Base-by-base conservation (phyloP, 2,888 invertebrate genomes). In the Zele albiditarsus region DNA sequence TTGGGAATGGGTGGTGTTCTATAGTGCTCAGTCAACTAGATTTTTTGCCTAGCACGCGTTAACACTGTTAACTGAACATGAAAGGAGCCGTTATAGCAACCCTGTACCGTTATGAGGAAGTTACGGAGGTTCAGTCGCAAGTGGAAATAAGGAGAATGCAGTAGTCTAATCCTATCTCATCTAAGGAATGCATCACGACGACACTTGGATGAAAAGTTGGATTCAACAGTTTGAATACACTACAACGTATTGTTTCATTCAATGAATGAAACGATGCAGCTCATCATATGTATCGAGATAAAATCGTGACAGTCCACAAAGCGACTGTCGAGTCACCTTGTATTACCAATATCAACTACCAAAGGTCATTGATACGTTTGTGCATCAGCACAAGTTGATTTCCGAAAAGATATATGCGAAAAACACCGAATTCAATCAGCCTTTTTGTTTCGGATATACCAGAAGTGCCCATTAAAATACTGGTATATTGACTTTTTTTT, bases 21-120 rank as follows among this genome's bases (percentile, higher is more conserved):
- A 46, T 46, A 6, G 60, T 28, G 60, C 12, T n/a, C 33, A 63
- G 3, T 63, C 33, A 8, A 3, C 23, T 38, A 38, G 20, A 6
- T 33, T 20, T 63, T 38, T 63, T 4, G 31, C 20, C n/a, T 33
- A 23, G 20, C 63, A 63, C 3, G 8, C 63, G 12, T 63, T 63
- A 38, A 63, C n/a, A 33, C 23, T 63, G 20, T 63, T 38, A 31
- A 63, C 63, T 3, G 3, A n/a, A 53, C n/a, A 63, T 38, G 63
- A n/a, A 28, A 20, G 20, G 8, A 46, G n/a, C 46, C 46, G n/a
- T 46, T 42, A 16, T 16, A n/a, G 12, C n/a, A n/a, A n/a, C n/a
- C n/a, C 16, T 46, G n/a, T 46, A 16, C n/a, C n/a, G 62, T 16
- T 28, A n/a, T 4, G 8, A 1, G 28, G 31, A 31, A 27, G 25